These are phyloP conservation scores for Agapornis roseicollis DNA, from an alignment of 2,113 vertebrate species.

Conservation along the genomic window DNA sequence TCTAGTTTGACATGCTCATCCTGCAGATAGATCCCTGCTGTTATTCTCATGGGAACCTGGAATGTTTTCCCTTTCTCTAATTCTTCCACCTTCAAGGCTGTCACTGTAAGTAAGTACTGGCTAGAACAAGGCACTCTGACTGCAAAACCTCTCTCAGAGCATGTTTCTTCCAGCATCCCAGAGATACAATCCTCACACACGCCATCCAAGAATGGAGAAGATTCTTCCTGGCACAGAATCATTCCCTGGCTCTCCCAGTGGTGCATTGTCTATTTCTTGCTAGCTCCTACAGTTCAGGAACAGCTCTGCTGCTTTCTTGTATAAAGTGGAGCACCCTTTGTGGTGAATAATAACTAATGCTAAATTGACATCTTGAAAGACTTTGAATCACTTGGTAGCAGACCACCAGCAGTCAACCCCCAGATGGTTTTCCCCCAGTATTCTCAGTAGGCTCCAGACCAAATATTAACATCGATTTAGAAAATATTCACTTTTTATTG, in stretches of 20 bases:
- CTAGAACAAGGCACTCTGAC: background rate
- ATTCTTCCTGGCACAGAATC: background rate
- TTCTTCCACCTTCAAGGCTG: background rate
- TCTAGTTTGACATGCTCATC: background rate
- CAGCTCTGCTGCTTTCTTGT: background rate
- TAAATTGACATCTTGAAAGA: background rate
- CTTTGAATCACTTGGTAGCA: background rate
- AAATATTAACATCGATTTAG: background rate
- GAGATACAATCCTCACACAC: background rate
- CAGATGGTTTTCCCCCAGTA: accelerated
- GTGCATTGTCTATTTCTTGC: background rate
- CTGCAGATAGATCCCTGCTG: background rate
- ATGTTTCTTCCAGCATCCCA: background rate
- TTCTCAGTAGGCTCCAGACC: background rate
- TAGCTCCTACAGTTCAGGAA: background rate
- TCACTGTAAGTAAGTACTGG: background rate
- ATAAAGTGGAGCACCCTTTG: accelerated
- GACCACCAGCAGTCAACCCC: background rate
- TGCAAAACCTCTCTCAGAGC: background rate
- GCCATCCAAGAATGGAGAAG: background rate
- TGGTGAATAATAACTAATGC: background rate
- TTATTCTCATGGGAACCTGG: background rate
- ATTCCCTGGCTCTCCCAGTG: background rate
- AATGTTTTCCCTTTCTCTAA: background rate
- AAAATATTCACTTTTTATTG: background rate